Conservation (phyloP, 2,888 invertebrate genomes). For the Lymantria dispar region DNA sequence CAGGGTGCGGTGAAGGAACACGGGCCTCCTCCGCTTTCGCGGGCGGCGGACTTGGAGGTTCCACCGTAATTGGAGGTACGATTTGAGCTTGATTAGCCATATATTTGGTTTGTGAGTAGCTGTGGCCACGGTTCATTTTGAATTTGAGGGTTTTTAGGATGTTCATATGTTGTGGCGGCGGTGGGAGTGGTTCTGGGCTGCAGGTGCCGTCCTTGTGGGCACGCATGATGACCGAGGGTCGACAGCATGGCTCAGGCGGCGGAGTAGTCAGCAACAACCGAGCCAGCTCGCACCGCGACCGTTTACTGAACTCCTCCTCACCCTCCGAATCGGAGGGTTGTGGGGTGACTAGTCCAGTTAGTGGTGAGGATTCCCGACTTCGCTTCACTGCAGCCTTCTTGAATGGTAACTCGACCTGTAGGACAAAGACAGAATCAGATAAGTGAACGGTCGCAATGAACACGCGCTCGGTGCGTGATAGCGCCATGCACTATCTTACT, state of each 20-base stretch:
- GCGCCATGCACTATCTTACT: slow-evolving; percentile 51
- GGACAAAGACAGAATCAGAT: slow-evolving; percentile 68
- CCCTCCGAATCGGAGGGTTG: slow-evolving; percentile 94
- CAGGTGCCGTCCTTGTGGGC: slow-evolving; percentile 92
- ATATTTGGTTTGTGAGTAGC: slow-evolving; percentile 84
- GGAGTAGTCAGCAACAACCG: slow-evolving; percentile 80
- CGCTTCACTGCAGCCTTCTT: slow-evolving; percentile 69
- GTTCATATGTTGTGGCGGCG: slow-evolving; percentile 74
- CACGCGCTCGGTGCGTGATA: slow-evolving; percentile 72
- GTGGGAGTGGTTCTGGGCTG: slow-evolving; percentile 70
- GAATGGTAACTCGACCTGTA: slow-evolving; percentile 69
- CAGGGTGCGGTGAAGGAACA: slow-evolving; percentile 52
- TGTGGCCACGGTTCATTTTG: slow-evolving; percentile 86
- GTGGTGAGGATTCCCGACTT: slow-evolving; percentile 54
- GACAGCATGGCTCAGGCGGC: slow-evolving; percentile 77
- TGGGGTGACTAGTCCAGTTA: slow-evolving; percentile 85
- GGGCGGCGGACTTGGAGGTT: slow-evolving; percentile 34
- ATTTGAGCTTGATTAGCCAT: slow-evolving; percentile 67
- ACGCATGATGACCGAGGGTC: slow-evolving; percentile 92
- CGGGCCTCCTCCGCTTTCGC: slow-evolving; percentile 47
- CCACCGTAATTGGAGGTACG: slow-evolving; percentile 32
- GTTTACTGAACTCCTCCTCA: slow-evolving; percentile 81
- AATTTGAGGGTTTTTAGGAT: slow-evolving; percentile 87
- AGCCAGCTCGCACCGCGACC: slow-evolving; percentile 77
- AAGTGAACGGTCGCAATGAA: slow-evolving; percentile 65